phyloP scores from a whole-genome alignment of 2,113 vertebrate species.

The Otis tarda region DNA sequence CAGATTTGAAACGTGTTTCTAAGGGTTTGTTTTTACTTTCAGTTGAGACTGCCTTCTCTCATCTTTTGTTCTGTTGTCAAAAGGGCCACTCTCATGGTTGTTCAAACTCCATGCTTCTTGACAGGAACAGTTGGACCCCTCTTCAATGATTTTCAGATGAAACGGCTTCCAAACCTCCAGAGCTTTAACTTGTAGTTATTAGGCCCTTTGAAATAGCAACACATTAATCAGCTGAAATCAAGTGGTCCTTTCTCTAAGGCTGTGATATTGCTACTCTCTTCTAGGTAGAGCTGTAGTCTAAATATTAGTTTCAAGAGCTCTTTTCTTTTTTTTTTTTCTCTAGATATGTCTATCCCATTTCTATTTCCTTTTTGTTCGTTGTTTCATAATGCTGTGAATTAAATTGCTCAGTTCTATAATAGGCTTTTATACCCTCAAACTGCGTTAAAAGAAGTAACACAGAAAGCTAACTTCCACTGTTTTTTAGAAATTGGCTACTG shows the following conservation, averaged over 20 bases:
- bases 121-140: conserved; percentile 58
- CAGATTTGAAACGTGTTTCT: conserved; percentile 51
- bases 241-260: conserved; percentile 27
- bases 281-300: conserved; percentile 7
- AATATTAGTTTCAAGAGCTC: conserved; percentile 22
- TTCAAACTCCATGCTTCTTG: conserved; percentile 67
- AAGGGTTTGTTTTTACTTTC: conserved; percentile 66
- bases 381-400: conserved; percentile 23
- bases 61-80: conserved; percentile 62
- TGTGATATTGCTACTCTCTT: conserved; percentile 27
- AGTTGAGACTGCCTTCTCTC: conserved; percentile 56
- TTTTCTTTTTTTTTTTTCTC: not conserved
- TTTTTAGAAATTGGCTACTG: not conserved
- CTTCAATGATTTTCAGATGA: conserved; percentile 63
- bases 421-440: not conserved
- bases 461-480: not conserved
- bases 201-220: conserved; percentile 56
- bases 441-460: not conserved
- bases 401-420: not conserved
- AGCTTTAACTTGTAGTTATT: conserved; percentile 57
- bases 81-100: conserved; percentile 50
- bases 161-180: conserved; percentile 37
- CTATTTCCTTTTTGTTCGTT: conserved; percentile 20
- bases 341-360: not conserved
- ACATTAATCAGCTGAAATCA: conserved; percentile 64